phyloP scores from a whole-genome alignment of 2,888 invertebrate genomes.

The Metellina segmentata region DNA sequence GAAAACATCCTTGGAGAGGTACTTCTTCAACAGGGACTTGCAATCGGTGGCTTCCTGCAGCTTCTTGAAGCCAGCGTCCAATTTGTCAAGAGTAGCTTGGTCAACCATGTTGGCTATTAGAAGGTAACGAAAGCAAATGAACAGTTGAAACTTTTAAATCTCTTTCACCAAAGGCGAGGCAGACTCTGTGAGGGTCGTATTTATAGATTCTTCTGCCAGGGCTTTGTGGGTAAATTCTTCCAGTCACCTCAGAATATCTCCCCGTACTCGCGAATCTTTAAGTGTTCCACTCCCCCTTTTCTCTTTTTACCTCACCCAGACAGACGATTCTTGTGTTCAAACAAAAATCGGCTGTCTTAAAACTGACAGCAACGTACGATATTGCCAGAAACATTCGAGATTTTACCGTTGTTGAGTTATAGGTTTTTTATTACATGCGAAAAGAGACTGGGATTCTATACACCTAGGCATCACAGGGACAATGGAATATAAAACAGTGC shows the following conservation, averaged over 20 bases:
- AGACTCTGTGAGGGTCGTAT: constrained; percentile 40
- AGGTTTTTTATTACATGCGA: not conserved
- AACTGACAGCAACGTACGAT: not conserved
- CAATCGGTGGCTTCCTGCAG: constrained; percentile 90
- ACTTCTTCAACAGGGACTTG: constrained; percentile 97
- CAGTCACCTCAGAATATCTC: constrained; percentile 6
- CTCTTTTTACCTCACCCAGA: not conserved
- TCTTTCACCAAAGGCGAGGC: constrained; percentile 64
- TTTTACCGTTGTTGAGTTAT: not conserved
- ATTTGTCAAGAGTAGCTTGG: constrained; percentile 93
- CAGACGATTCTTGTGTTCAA: not conserved
- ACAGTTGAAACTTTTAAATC: constrained; percentile 11
- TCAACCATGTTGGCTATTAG: constrained; percentile 88
- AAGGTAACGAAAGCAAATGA: constrained; percentile 4
- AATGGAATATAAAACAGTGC: not conserved
- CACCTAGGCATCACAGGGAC: not conserved
- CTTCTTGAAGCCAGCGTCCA: constrained; percentile 94
- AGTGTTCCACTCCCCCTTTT: constrained; percentile 5
- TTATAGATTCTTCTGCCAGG: constrained; percentile 65
- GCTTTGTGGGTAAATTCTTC: constrained; percentile 70
- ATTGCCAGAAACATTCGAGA: not conserved
- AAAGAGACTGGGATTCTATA: not conserved
- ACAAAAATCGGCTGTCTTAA: not conserved
- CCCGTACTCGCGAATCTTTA: not conserved
- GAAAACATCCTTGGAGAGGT: constrained; percentile 94